Conservation (phyloP, 2,113 vertebrate genomes). For the Sander lucioperca region DNA sequence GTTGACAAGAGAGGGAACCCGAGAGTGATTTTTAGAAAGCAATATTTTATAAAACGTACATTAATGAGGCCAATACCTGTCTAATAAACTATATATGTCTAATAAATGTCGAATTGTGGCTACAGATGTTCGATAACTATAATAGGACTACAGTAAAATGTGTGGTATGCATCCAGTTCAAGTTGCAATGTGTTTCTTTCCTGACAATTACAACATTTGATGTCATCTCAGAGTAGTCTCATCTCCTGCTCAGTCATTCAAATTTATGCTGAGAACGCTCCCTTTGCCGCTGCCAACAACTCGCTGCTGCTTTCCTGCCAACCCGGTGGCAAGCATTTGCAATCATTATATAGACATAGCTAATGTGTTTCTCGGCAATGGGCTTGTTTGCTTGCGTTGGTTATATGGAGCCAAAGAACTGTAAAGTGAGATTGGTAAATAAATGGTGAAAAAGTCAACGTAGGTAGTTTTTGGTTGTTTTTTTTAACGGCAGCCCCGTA, state of each 20-base stretch:
- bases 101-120: not conserved
- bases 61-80: not conserved
- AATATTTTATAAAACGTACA: not conserved
- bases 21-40: not conserved
- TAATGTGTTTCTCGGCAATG: slow-evolving; percentile 24
- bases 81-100: not conserved
- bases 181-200: not conserved
- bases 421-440: not conserved
- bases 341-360: slow-evolving; percentile 26
- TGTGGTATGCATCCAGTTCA: not conserved
- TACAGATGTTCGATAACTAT: not conserved
- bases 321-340: slow-evolving; percentile 31
- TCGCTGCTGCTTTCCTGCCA: slow-evolving; percentile 46
- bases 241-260: slow-evolving; percentile 36
- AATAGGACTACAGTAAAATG: not conserved
- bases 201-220: slow-evolving; percentile 32
- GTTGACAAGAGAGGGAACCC: not conserved
- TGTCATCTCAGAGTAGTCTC: slow-evolving; percentile 35
- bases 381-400: slow-evolving; percentile 14
- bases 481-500: not conserved
- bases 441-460: slow-evolving; percentile 10
- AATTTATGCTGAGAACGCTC: slow-evolving; percentile 45
- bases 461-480: not conserved
- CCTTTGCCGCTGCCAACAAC: slow-evolving; percentile 26
- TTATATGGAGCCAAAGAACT: not conserved